These are phyloP conservation scores for Micropoecilia bifurca DNA, from an alignment of 2,797 vertebrate genomes.

Conservation along the genomic window DNA sequence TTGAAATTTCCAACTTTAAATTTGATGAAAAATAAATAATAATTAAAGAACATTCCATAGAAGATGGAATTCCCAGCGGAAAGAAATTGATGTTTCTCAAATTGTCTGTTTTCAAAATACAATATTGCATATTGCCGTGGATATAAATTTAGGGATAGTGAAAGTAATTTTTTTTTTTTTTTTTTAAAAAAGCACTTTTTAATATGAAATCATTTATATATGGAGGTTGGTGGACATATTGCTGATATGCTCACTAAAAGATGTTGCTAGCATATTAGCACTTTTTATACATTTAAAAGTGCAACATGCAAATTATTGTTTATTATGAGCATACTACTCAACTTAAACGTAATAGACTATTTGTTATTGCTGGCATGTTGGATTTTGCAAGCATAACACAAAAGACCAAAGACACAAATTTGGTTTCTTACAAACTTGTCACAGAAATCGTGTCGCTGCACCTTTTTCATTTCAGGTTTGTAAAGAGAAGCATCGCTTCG, in stretches of 20 bases:
- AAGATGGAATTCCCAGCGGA: background rate
- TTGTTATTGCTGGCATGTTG: background rate
- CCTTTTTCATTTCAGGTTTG: conserved; percentile 85
- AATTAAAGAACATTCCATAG: background rate
- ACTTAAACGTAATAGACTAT: background rate
- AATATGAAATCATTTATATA: background rate
- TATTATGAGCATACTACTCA: background rate
- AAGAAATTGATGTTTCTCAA: background rate
- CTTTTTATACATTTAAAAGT: background rate
- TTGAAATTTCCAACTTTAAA: background rate
- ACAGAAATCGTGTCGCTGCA: background rate
- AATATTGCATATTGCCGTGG: background rate
- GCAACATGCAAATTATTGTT: background rate
- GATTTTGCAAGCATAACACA: background rate
- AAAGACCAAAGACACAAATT: background rate
- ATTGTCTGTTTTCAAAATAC: background rate
- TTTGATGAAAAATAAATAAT: background rate
- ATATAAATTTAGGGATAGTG: background rate
- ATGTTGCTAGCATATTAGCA: background rate
- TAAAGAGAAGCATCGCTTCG: conserved; percentile 96
- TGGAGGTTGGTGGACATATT: background rate
- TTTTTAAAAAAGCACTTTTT: background rate
- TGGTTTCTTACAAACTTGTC: background rate
- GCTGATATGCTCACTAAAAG: background rate
- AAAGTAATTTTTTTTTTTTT: background rate